Percentiles rank a stretch among this genome's conserved stretches.
Conservation (phyloP, 2,113 vertebrate species). For the Tyto alba region DNA sequence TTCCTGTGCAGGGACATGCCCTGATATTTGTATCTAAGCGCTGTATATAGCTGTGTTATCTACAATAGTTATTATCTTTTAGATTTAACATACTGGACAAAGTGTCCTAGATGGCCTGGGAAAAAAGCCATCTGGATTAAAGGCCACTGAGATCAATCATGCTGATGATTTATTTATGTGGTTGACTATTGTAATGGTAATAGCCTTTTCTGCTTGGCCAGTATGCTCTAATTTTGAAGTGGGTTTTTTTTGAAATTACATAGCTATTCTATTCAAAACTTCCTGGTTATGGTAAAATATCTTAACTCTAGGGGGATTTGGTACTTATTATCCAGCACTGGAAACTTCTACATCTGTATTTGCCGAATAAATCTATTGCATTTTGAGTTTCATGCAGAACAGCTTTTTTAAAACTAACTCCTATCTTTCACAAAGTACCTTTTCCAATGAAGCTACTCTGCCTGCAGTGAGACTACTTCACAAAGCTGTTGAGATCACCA, state of each 20-base stretch:
- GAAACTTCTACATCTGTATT: neutral
- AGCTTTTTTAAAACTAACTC: neutral
- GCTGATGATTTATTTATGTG: conserved; percentile 6
- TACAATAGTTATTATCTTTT: neutral
- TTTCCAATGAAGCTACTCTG: neutral
- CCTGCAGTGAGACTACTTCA: neutral
- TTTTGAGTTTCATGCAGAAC: neutral
- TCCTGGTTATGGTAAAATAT: neutral
- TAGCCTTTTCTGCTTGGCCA: neutral
- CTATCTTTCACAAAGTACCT: neutral
- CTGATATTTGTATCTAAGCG: neutral
- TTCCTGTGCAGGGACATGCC: neutral
- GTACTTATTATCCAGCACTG: neutral
- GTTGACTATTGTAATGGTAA: neutral
- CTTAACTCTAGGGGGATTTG: neutral
- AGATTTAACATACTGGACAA: neutral
- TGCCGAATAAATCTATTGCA: neutral
- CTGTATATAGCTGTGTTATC: neutral
- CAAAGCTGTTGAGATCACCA: neutral
- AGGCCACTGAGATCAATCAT: conserved; percentile 3
- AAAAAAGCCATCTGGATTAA: conserved; percentile 17
- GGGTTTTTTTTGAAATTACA: neutral
- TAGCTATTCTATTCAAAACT: neutral
- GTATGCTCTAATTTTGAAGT: neutral
- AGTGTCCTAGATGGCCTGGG: conserved; percentile 3